Percentiles rank a stretch among this genome's conserved stretches.
These are phyloP conservation scores for Orgyia antiqua DNA, from an alignment of 2,888 invertebrate species.

Conservation along the genomic window DNA sequence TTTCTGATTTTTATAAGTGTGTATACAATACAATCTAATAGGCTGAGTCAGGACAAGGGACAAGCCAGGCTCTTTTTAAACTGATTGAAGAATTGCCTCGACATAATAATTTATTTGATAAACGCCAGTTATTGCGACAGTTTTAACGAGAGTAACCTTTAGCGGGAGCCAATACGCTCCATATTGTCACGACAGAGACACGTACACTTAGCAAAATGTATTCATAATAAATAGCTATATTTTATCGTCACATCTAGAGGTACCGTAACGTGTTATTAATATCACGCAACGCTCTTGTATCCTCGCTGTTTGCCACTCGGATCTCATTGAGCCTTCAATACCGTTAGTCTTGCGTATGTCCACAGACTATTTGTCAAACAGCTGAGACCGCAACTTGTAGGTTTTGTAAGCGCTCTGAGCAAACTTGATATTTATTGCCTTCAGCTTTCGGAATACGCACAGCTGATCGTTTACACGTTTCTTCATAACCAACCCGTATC, in stretches of 20 bases:
- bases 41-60: no score
- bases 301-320: constrained; percentile 13
- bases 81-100: constrained; percentile 11
- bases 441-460: constrained; percentile 54
- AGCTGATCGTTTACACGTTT: constrained; percentile 42
- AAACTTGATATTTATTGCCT: constrained; percentile 64
- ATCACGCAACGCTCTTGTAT: constrained; percentile 26
- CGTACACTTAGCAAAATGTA: constrained; percentile 51
- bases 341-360: constrained; percentile 35
- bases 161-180: constrained; percentile 58
- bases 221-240: constrained; percentile 59
- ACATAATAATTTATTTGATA: constrained; percentile 46
- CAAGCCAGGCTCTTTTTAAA: no score
- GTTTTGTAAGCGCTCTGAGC: constrained; percentile 60
- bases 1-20: no score
- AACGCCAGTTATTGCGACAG: constrained; percentile 55
- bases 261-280: constrained; percentile 42
- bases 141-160: constrained; percentile 74
- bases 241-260: constrained; percentile 49
- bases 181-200: constrained; percentile 72
- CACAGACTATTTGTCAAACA: constrained; percentile 57
- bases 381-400: constrained; percentile 48
- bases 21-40: no score
- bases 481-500: constrained; percentile 32
- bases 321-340: constrained; percentile 24